These are phyloP conservation scores for Hermaeophaga mercurialis DNA, from an alignment of 2,888 invertebrate species.

Conservation along the genomic window DNA sequence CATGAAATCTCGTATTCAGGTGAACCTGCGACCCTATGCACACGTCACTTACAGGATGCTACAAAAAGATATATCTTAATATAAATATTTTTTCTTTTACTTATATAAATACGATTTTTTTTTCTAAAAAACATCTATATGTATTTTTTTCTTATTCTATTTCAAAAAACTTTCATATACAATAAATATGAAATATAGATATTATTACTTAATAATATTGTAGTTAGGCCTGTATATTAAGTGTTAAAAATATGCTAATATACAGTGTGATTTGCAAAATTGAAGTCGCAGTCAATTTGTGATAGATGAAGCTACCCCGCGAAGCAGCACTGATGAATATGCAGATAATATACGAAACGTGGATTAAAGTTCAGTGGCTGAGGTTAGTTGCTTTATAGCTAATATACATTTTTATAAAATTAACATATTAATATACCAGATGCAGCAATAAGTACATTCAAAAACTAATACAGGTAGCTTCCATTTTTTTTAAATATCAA, in stretches of 20 bases:
- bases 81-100: conserved; percentile 56
- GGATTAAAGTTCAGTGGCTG: conserved; percentile 2
- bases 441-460: too few relatives aligned
- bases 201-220: conserved; percentile 57
- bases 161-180: conserved; percentile 56
- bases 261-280: conserved; percentile 56
- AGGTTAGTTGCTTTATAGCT: conserved; percentile 9
- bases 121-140: conserved; percentile 58
- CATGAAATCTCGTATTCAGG: conserved; percentile 49
- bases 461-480: too few relatives aligned
- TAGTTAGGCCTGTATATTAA: conserved; percentile 61
- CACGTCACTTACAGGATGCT: conserved; percentile 58
- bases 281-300: conserved; percentile 54
- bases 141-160: conserved; percentile 52
- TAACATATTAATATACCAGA: too few relatives aligned
- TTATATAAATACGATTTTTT: conserved; percentile 57
- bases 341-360: conserved; percentile 26
- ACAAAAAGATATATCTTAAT: conserved; percentile 58
- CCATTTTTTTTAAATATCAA: too few relatives aligned
- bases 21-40: conserved; percentile 57
- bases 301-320: conserved; percentile 46
- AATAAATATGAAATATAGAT: conserved; percentile 59
- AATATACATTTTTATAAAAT: not conserved
- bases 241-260: conserved; percentile 60
- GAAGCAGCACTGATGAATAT: conserved; percentile 35